Conservation (phyloP, 2,888 invertebrate species). For the Volucella bombylans region DNA sequence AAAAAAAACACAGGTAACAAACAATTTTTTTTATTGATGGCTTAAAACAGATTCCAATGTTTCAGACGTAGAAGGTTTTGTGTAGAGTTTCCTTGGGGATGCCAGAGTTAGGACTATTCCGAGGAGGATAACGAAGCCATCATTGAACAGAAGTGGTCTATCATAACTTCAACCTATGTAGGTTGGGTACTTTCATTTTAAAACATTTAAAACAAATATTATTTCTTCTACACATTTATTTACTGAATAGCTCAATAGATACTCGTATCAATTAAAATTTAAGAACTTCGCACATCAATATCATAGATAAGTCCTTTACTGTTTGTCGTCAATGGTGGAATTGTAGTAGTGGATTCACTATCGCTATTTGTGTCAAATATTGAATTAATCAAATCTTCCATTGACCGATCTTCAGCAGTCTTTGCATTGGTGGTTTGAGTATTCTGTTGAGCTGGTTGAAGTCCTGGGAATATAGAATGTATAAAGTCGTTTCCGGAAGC, state of each 20-base stretch:
- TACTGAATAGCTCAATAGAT: background rate
- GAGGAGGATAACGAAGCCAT: too few species aligned
- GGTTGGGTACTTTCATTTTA: too few species aligned
- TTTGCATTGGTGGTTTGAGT: background rate
- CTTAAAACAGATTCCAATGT: too few species aligned
- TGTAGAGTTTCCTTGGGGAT: too few species aligned
- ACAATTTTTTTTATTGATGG: too few species aligned
- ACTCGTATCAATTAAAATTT: background rate
- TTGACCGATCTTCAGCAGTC: background rate
- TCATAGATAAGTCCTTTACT: constrained; percentile 58
- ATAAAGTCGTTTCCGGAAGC: constrained; percentile 18
- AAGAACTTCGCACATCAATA: constrained; percentile 60
- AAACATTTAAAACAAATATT: too few species aligned
- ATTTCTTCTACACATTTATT: constrained; percentile 4
- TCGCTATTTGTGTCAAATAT: constrained; percentile 18
- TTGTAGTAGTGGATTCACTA: background rate
- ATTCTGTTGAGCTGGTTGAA: constrained; percentile 7
- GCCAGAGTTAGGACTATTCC: too few species aligned
- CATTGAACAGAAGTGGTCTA: too few species aligned
- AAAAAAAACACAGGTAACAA: too few species aligned
- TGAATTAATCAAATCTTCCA: constrained; percentile 24
- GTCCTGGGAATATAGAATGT: constrained; percentile 11
- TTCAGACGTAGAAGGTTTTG: too few species aligned
- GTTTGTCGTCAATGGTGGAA: constrained; percentile 52
- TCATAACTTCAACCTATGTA: too few species aligned